Conservation (phyloP, 2,113 vertebrate species). For the Chloroceryle aenea region DNA sequence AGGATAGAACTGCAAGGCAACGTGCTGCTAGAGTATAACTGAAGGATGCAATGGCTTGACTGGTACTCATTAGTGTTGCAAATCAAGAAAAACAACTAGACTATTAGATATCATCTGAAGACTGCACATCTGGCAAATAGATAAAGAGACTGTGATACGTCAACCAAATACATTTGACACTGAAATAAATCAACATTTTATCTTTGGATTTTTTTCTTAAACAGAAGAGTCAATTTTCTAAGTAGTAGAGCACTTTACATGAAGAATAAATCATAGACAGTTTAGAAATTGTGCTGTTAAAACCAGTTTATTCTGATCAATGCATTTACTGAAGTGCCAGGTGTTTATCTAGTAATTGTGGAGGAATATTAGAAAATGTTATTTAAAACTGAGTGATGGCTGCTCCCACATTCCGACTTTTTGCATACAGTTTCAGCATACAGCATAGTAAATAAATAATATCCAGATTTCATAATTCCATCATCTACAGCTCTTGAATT, state of each 20-base stretch:
- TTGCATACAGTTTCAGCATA: not conserved
- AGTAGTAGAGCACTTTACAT: not conserved
- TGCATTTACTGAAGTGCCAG: constrained; percentile 38
- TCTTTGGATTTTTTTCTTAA: not conserved
- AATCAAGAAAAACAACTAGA: not conserved
- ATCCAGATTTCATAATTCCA: not conserved
- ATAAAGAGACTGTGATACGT: not conserved
- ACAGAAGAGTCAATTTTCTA: constrained; percentile 24
- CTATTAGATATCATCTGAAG: not conserved
- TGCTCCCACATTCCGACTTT: not conserved
- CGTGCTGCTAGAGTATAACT: accelerated
- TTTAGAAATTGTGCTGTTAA: not conserved
- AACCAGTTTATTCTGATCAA: constrained; percentile 28
- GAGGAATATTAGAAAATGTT: not conserved
- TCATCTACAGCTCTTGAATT: not conserved
- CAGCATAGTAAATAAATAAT: not conserved
- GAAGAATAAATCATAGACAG: not conserved
- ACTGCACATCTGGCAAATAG: not conserved
- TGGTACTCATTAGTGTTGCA: not conserved
- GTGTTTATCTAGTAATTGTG: constrained; percentile 5
- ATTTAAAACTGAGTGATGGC: not conserved
- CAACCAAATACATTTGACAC: not conserved
- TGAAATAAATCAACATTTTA: not conserved
- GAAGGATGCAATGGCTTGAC: not conserved
- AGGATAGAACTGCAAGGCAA: not conserved